A percentile compares a stretch with the other conserved stretches of the same genome.
Conservation (phyloP, 2,888 invertebrate genomes). For the Nomada flava region DNA sequence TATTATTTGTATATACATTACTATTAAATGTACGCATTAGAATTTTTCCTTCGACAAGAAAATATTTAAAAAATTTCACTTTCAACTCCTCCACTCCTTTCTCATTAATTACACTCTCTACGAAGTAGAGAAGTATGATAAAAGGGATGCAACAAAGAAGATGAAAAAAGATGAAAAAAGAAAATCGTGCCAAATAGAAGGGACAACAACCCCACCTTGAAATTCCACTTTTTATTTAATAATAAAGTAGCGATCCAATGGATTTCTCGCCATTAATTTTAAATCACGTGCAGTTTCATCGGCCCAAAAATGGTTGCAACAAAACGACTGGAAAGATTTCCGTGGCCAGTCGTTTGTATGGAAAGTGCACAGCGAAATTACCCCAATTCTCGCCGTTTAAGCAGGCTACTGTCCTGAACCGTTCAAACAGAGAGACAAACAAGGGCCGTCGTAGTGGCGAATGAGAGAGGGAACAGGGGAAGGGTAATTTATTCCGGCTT, state of each 20-base stretch:
- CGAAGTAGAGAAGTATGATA: no score
- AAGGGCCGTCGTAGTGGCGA: not conserved
- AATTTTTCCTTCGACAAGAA: no score
- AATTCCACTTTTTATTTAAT: no score
- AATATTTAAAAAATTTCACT: no score
- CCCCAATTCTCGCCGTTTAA: slow-evolving; percentile 71
- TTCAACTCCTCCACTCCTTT: no score
- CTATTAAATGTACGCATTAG: no score
- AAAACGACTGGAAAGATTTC: slow-evolving; percentile 27
- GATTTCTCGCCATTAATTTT: slow-evolving; percentile 5
- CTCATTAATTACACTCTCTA: no score
- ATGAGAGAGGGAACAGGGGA: slow-evolving; percentile 16
- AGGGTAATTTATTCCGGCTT: slow-evolving; percentile 74
- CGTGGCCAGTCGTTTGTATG: slow-evolving; percentile 30
- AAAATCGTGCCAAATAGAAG: not conserved
- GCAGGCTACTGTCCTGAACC: slow-evolving; percentile 13
- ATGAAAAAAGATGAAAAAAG: no score
- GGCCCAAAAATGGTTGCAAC: not conserved
- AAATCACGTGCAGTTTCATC: not conserved
- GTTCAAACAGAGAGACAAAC: slow-evolving; percentile 19
- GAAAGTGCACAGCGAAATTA: slow-evolving; percentile 51
- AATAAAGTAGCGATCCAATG: not conserved
- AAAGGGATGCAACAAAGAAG: no score
- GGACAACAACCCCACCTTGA: no score
- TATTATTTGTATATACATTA: no score